Base-by-base conservation (phyloP, 2,888 invertebrate genomes). In the Protonemura montana region DNA sequence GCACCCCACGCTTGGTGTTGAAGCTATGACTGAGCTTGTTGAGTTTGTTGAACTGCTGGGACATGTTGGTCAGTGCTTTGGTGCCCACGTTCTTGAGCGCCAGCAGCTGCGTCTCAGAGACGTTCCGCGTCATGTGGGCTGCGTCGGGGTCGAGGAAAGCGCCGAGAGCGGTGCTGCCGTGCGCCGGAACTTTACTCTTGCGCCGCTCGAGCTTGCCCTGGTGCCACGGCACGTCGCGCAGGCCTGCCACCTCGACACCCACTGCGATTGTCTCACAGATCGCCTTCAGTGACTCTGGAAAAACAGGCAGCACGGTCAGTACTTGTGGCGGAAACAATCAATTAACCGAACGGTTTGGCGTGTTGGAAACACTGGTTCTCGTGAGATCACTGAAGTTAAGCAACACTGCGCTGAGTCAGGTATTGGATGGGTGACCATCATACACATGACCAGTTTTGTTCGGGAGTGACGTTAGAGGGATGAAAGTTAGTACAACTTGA, bases 231-330 rank as follows among this genome's bases (percentile, higher is more conserved):
- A 96, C 93, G 30, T 94, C 93, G 0, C 94, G 92, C 85, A 95
- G 90, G 42, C 94, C 94, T 0, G 94, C 94, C 87, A 96, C 95
- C 88, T 97, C 96, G 87, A 96, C 93, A 0, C 97, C 97, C 35
- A 97, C 97, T 87, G 95, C 92, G 90, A 97, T 94, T 59, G 97
- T 96, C 90, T 98, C 98, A 89, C 96, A 96, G 88, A 98, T 96
- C 0, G 98, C 95, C 90, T 95, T 96, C 85, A 98, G 91, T 0
- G 98, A 98, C 92, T 98, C 98, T 97, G 91, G n/a, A n/a, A n/a
- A n/a, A n/a, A n/a, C n/a, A n/a, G n/a, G n/a, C n/a, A n/a, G n/a
- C n/a, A n/a, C n/a, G n/a, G n/a, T n/a, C n/a, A n/a, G n/a, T n/a
- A n/a, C n/a, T n/a, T n/a, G n/a, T n/a, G n/a, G n/a, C n/a, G n/a